Evolutionary conservation across 2,888 invertebrate species (phyloP).

Genomic region (Clivina fossor): DNA sequence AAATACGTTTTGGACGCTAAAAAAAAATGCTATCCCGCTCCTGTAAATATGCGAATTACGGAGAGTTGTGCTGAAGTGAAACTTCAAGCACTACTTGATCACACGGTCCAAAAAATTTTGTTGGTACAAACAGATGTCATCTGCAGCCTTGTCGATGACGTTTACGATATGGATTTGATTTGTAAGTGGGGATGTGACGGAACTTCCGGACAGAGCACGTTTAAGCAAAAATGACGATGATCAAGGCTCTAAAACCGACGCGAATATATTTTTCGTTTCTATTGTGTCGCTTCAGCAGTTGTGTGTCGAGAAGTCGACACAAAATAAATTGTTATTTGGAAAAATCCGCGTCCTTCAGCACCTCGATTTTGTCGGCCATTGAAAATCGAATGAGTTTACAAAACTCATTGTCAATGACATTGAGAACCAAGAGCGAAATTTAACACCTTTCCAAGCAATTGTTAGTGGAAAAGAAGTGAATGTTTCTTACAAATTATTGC

Average conservation of each 20-base stretch:
- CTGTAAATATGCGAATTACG: conserved; percentile 33
- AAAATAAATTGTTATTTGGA: conserved; percentile 38
- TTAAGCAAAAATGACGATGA: conserved; percentile 34
- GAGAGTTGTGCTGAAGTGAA: conserved; percentile 38
- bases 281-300: conserved; percentile 37
- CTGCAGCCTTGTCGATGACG: conserved; percentile 14
- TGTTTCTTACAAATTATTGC: conserved; percentile 28
- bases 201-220: conserved; percentile 35
- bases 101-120: conserved; percentile 37
- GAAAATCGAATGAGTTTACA: conserved; percentile 43
- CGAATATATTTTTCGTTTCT: conserved; percentile 40
- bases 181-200: conserved; percentile 42
- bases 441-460: neutral
- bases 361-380: conserved; percentile 44
- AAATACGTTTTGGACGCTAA: conserved; percentile 36
- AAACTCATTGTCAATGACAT: conserved; percentile 35
- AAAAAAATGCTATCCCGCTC: conserved; percentile 38
- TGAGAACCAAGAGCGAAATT: conserved; percentile 12
- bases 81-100: conserved; percentile 39
- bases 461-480: conserved; percentile 8
- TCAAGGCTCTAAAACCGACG: conserved; percentile 27
- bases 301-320: conserved; percentile 8
- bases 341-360: conserved; percentile 44
- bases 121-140: conserved; percentile 30
- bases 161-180: conserved; percentile 36